These are phyloP conservation scores for Chauna torquata DNA, from an alignment of 2,113 vertebrate species.

Conservation along the genomic window DNA sequence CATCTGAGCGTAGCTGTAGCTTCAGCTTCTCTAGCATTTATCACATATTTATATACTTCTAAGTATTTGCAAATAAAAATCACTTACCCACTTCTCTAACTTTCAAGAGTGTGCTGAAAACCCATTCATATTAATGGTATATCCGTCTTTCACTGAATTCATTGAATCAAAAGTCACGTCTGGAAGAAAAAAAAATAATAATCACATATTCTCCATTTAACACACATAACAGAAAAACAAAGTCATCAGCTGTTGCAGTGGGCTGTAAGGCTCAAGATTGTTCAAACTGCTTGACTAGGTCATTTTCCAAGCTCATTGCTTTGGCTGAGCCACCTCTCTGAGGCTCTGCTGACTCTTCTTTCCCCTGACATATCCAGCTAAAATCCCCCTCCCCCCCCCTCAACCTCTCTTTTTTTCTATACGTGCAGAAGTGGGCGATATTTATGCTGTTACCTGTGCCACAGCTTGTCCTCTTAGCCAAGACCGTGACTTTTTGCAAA, in stretches of 20 bases:
- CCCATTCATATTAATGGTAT: background rate
- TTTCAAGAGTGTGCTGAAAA: background rate
- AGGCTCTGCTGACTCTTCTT: background rate
- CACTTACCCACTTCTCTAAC: background rate
- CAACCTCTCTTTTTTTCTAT: background rate
- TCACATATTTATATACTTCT: background rate
- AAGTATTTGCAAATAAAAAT: background rate
- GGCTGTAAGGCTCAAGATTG: background rate
- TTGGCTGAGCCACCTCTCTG: background rate
- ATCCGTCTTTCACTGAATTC: background rate
- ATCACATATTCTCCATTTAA: background rate
- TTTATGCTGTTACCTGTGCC: accelerated
- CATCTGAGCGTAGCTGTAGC: background rate
- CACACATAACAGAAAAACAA: accelerated
- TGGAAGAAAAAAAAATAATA: background rate
- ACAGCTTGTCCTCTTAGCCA: background rate
- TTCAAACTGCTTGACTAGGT: background rate
- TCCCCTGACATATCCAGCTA: accelerated
- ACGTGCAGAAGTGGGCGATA: background rate
- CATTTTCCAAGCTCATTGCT: background rate
- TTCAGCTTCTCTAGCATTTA: background rate
- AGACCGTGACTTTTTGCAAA: background rate
- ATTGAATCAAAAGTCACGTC: background rate
- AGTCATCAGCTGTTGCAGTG: accelerated
- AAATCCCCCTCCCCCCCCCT: background rate